Evolutionary conservation across 2,797 vertebrate genomes (phyloP), one percentile per base, ranked within the genome.

Genomic region (Brachyalestes nurse): DNA sequence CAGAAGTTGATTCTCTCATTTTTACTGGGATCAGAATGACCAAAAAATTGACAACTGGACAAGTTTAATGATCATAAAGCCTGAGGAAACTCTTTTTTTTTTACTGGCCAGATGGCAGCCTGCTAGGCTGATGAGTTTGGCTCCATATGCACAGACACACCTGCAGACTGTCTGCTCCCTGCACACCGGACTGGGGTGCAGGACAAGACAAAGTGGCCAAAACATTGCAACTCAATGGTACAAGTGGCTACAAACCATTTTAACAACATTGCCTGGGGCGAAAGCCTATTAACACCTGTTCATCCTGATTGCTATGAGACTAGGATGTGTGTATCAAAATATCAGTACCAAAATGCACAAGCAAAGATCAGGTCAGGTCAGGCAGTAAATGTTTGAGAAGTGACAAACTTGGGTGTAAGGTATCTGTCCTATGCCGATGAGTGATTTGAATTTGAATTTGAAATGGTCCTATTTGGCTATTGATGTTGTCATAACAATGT

Each of bases 91-190:
- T 53, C 60, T 47, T 57, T 73, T 83, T 83, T 73, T 83, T 83
- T 74, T 58, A 47, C 67, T 55, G 77, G 77, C 79, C 86, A 86
- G 86, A 88, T 88, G 85, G 85, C 75, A 73, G 81, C 66, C 81
- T 78, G 79, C 67, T 60, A 82, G 74, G 85, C 73, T 81, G 80
- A 88, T 85, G 86, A 83, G 77, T 76, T 84, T 82, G 80, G 84
- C 79, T 88, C 75, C 67, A 84, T 83, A 79, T 86, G 82, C 67
- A 77, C 75, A 80, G 79, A 71, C 83, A 83, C 86, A 88, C 81
- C 83, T 84, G 83, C 81, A 82, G 78, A 85, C 76, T 79, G 81
- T 85, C 80, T 81, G 81, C 78, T 38, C 81, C 82, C 78, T 78
- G 77, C 73, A 40, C 66, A 55, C 47, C 21, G 60, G 42, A 34